Percentiles rank a stretch among this genome's conserved stretches.
phyloP scores from a whole-genome alignment of 1,140 invertebrate genomes.

The Drosophila parabipectinata region DNA sequence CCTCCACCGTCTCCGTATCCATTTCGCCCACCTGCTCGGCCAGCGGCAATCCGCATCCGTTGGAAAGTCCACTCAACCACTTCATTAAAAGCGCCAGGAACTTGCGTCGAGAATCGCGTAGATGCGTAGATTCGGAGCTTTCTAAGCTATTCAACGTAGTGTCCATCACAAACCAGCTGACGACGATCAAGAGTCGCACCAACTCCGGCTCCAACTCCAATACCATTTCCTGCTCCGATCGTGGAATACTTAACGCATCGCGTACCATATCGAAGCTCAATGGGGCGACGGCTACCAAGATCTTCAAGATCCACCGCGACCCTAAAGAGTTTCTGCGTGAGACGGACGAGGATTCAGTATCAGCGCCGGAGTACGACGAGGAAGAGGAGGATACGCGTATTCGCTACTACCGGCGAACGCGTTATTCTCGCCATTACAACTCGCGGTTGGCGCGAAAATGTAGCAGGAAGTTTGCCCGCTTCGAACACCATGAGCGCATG shows the following conservation, averaged over 20 bases:
- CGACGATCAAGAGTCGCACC: constrained; percentile 63
- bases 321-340: constrained; percentile 77
- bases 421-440: constrained; percentile 42
- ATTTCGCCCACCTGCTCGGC: constrained; percentile 64
- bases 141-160: constrained; percentile 80
- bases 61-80: constrained; percentile 73
- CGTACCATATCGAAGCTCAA: constrained; percentile 78
- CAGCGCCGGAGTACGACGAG: constrained; percentile 78
- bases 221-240: constrained; percentile 38
- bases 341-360: constrained; percentile 79
- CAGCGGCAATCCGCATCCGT: constrained; percentile 40
- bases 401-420: constrained; percentile 62
- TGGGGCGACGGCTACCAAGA: constrained; percentile 60
- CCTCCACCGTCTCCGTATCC: constrained; percentile 38
- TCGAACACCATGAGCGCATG: constrained; percentile 79
- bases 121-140: constrained; percentile 71
- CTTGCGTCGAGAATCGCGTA: constrained; percentile 72
- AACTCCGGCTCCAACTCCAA: constrained; percentile 35
- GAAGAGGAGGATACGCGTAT: constrained; percentile 75
- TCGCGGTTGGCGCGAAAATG: constrained; percentile 63
- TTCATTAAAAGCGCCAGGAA: constrained; percentile 80
- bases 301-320: constrained; percentile 79
- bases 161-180: constrained; percentile 72
- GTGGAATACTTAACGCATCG: constrained; percentile 72
- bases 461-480: constrained; percentile 71